These are phyloP conservation scores for Dromococcyx pavoninus DNA, from an alignment of 2,797 vertebrate genomes.

Conservation along the genomic window DNA sequence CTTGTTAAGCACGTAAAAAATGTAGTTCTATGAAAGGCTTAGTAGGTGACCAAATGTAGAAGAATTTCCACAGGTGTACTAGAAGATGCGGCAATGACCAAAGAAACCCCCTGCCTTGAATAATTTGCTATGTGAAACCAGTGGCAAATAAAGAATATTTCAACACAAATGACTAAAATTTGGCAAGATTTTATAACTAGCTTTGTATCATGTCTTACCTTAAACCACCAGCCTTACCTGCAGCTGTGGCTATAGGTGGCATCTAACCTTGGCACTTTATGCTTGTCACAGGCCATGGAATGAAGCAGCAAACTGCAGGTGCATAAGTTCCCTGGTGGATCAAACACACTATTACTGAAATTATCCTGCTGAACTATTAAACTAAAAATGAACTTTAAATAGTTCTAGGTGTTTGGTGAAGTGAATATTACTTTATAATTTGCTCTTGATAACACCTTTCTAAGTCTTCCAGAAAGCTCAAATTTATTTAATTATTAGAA, in stretches of 20 bases:
- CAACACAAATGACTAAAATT: not conserved
- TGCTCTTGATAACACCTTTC: not conserved
- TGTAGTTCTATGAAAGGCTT: not conserved
- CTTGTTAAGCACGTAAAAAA: not conserved
- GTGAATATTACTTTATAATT: not conserved
- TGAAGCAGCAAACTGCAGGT: not conserved
- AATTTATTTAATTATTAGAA: slow-evolving; percentile 1
- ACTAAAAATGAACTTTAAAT: not conserved
- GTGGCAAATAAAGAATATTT: not conserved
- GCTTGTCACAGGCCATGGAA: not conserved
- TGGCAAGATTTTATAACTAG: not conserved
- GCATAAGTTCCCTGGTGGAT: not conserved
- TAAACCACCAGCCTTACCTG: not conserved
- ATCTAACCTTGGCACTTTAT: not conserved
- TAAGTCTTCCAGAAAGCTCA: not conserved
- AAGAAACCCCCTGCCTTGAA: not conserved
- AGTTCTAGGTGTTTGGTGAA: not conserved
- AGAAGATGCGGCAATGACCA: not conserved
- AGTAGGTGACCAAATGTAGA: not conserved
- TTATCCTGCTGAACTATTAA: not conserved
- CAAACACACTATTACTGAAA: not conserved
- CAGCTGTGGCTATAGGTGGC: not conserved
- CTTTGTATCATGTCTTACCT: not conserved
- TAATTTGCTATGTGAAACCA: not conserved
- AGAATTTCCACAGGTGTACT: not conserved